Base-by-base conservation (phyloP, 2,888 invertebrate species). In the Dryobotodes eremita region DNA sequence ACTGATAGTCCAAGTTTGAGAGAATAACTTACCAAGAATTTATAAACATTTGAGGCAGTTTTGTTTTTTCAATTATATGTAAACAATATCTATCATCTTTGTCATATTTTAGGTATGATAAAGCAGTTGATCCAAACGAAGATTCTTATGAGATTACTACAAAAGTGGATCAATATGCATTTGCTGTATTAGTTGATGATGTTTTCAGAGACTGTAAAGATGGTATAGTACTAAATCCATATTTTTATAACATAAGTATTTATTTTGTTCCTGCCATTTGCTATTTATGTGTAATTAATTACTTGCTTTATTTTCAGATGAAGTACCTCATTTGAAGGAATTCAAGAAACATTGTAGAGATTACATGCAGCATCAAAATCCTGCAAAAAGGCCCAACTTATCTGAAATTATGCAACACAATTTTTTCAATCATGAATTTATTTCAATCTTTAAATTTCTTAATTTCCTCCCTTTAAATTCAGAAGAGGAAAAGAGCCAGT, bases 391-490 rank as follows among this genome's bases (percentile, higher is more conserved):
- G 76, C 98, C 98, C 7, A 97, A 97, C 83, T 95, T 99, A 55
- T 97, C 97, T 13, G 97, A 97, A 42, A 95, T 98, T 53, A 94
- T 98, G 5, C 94, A 97, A 73, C 98, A 99, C 94, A 97, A 97
- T 68, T 98, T 98, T 94, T 99, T 98, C 92, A 98, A 98, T 89
- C 98, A 99, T 92, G 98, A 98, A 90, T 99, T 99, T 92, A 98
- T 99, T 82, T 96, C 97, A 42, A 98, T 99, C 87, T 98, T 98
- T 92, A 98, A 98, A 84, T 99, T 99, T 95, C 96, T 99, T 0
- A 98, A 98, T 88, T 98, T 98, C 92, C 95, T 99, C 74, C 98
- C 99, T 1, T 92, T 99, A 59, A 99, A 99, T 93, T 97, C 97
- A 77, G 98, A 98, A 87, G 96, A 97, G 73, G 98, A 99, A 88